phyloP scores from a whole-genome alignment of 2,888 invertebrate genomes.

The Osmoderma eremita region DNA sequence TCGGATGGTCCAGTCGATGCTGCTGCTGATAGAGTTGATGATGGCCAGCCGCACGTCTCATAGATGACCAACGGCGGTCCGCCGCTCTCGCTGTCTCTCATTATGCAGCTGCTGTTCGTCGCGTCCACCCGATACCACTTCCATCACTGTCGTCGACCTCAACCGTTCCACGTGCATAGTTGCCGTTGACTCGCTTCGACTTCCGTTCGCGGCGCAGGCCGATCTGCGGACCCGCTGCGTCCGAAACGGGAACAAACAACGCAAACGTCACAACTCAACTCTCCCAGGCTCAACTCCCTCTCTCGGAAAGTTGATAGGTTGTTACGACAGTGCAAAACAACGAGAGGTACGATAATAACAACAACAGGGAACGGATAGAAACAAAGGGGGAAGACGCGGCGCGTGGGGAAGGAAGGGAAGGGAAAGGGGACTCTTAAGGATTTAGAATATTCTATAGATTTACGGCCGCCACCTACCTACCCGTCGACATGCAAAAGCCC shows the following conservation, averaged over 20 bases:
- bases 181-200: slow-evolving; percentile 1
- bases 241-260: slow-evolving; percentile 15
- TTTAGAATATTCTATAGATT: slow-evolving; percentile 20
- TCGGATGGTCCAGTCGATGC: slow-evolving; percentile 57
- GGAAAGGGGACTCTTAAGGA: slow-evolving; percentile 2
- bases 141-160: slow-evolving; percentile 12
- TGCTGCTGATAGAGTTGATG: slow-evolving; percentile 46
- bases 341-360: neutral
- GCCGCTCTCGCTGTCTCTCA: slow-evolving; percentile 46
- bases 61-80: slow-evolving; percentile 57
- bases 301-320: no score
- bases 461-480: neutral
- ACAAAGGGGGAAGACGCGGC: no score
- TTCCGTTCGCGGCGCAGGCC: slow-evolving; percentile 21
- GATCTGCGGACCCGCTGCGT: slow-evolving; percentile 25
- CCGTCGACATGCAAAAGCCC: slow-evolving; percentile 19
- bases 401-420: neutral
- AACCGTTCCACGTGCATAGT: neutral
- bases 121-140: slow-evolving; percentile 1
- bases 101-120: slow-evolving; percentile 27
- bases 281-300: no score
- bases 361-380: neutral
- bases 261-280: slow-evolving; percentile 10
- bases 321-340: neutral
- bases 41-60: slow-evolving; percentile 59